These are phyloP conservation scores for Pituophis catenifer DNA, from an alignment of 2,113 vertebrate species.

Conservation along the genomic window DNA sequence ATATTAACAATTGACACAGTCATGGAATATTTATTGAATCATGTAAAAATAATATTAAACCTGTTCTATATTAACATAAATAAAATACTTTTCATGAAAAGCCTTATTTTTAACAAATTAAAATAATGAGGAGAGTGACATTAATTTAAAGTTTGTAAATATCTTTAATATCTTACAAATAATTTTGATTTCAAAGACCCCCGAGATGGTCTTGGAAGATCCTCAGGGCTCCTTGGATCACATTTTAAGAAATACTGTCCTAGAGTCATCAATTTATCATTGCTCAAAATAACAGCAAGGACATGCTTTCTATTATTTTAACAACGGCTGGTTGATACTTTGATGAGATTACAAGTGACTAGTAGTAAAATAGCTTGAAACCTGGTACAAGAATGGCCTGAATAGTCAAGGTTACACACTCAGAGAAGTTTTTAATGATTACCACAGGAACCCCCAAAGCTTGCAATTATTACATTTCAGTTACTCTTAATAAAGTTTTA, in stretches of 20 bases:
- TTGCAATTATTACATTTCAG: background rate
- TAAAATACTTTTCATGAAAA: background rate
- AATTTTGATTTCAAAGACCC: background rate
- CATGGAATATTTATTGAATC: background rate
- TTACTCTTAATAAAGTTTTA: background rate
- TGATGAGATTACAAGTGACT: background rate
- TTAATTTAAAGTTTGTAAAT: background rate
- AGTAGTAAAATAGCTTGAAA: background rate
- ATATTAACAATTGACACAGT: background rate
- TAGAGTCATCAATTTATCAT: background rate
- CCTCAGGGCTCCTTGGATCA: background rate
- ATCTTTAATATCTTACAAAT: background rate
- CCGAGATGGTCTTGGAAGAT: background rate
- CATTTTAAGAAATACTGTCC: background rate
- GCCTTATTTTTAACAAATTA: background rate
- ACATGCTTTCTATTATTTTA: background rate
- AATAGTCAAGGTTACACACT: background rate
- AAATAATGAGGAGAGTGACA: background rate
- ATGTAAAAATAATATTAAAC: background rate
- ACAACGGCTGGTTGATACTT: background rate
- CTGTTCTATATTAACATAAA: background rate
- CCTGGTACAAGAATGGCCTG: background rate
- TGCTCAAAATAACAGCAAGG: background rate
- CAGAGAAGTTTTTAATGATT: background rate
- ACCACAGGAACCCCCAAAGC: background rate